phyloP scores from a whole-genome alignment of 2,888 invertebrate genomes.

The Odontocolon sp. region DNA sequence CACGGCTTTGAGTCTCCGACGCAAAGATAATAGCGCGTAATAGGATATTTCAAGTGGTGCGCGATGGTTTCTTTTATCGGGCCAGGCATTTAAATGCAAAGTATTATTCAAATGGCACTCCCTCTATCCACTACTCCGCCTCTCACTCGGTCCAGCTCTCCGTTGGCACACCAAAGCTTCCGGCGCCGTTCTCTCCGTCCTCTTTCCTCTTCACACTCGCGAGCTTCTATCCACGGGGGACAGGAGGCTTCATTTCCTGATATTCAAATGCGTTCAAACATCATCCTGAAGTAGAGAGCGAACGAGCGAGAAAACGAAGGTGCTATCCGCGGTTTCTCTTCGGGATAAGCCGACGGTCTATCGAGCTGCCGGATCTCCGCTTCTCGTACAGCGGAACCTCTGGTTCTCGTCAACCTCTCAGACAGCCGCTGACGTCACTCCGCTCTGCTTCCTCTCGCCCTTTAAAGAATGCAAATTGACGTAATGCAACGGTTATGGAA shows the following conservation, averaged over 20 bases:
- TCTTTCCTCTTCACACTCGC: slow-evolving; percentile 24
- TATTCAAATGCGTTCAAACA: slow-evolving; percentile 80
- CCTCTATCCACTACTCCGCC: slow-evolving; percentile 46
- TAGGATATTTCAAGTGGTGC: slow-evolving; percentile 78
- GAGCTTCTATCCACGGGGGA: slow-evolving; percentile 68
- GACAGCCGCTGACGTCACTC: not conserved
- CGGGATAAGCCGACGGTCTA: slow-evolving; percentile 64
- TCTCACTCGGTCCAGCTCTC: slow-evolving; percentile 34
- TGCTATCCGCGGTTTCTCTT: slow-evolving; percentile 66
- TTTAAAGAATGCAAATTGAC: slow-evolving; percentile 71
- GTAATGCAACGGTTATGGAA: slow-evolving; percentile 66
- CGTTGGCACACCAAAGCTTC: slow-evolving; percentile 18
- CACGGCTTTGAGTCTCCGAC: slow-evolving; percentile 52
- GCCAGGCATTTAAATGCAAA: slow-evolving; percentile 79
- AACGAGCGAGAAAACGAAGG: slow-evolving; percentile 50
- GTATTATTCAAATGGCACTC: slow-evolving; percentile 78
- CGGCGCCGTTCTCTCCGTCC: slow-evolving; percentile 22
- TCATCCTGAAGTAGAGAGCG: slow-evolving; percentile 71
- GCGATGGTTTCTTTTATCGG: slow-evolving; percentile 78
- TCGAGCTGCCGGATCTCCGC: slow-evolving; percentile 32
- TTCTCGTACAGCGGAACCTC: slow-evolving; percentile 34
- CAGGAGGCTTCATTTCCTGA: slow-evolving; percentile 79
- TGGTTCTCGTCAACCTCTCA: slow-evolving; percentile 14
- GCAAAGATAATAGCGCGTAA: slow-evolving; percentile 77
- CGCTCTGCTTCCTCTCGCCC: slow-evolving; percentile 19